phyloP scores from a whole-genome alignment of 2,888 invertebrate genomes.

The Eucera pruinosa region DNA sequence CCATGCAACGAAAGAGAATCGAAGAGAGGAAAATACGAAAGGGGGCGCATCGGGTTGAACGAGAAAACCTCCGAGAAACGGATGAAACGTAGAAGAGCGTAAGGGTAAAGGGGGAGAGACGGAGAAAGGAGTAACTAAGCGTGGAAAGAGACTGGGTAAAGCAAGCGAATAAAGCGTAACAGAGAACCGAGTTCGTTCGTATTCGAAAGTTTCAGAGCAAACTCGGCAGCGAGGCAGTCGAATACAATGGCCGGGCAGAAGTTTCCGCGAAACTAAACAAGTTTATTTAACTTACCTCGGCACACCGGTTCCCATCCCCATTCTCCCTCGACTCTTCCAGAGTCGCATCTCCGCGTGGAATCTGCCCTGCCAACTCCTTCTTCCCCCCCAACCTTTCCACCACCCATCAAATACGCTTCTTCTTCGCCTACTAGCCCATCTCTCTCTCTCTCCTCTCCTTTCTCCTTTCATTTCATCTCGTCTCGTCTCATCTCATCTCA shows the following conservation, averaged over 20 bases:
- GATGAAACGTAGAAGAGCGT: too few relatives aligned
- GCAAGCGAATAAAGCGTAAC: slow-evolving; percentile 81
- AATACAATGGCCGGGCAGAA: slow-evolving; percentile 81
- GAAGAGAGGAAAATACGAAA: too few relatives aligned
- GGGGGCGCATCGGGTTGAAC: too few relatives aligned
- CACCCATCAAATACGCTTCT: slow-evolving; percentile 41
- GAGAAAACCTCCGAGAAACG: too few relatives aligned
- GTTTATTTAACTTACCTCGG: slow-evolving; percentile 83
- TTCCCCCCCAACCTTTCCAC: slow-evolving; percentile 34
- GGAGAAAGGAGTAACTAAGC: slow-evolving; percentile 12
- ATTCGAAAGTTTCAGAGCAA: slow-evolving; percentile 79
- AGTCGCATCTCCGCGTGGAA: slow-evolving; percentile 39
- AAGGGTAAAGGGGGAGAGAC: too few relatives aligned
- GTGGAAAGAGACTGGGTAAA: slow-evolving; percentile 69
- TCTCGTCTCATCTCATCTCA: slow-evolving; percentile 26
- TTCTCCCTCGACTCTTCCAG: slow-evolving; percentile 43
- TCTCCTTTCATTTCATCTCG: too few relatives aligned
- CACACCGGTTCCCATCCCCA: slow-evolving; percentile 63
- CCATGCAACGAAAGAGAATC: too few relatives aligned
- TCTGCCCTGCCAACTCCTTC: slow-evolving; percentile 46
- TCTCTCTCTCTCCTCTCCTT: slow-evolving; percentile 1
- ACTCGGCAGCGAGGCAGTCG: slow-evolving; percentile 77
- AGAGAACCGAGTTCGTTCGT: slow-evolving; percentile 79
- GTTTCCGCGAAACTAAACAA: slow-evolving; percentile 82
- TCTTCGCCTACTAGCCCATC: slow-evolving; percentile 23